phyloP scores from a whole-genome alignment of 2,797 vertebrate species.

The Enteromius treurensis region DNA sequence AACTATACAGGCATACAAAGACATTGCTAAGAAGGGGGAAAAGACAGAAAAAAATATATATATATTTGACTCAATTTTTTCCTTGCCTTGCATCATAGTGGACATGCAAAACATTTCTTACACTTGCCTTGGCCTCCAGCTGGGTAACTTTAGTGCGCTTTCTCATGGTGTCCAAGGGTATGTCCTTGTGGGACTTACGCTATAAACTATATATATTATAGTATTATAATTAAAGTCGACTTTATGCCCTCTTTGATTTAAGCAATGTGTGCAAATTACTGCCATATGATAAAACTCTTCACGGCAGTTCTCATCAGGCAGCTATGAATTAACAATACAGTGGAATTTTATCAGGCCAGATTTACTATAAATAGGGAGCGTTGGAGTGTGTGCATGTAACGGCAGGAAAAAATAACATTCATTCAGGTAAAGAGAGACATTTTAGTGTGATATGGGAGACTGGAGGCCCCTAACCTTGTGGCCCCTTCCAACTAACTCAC shows the following conservation, averaged over 20 bases:
- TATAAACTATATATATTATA: constrained; percentile 5
- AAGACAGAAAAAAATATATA: constrained; percentile 41
- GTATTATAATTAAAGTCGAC: not conserved
- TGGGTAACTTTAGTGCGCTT: constrained; percentile 10
- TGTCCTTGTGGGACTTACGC: constrained; percentile 2
- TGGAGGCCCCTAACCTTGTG: constrained; percentile 69
- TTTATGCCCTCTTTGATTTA: constrained; percentile 31
- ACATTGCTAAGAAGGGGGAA: constrained; percentile 74
- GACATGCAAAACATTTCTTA: constrained; percentile 68
- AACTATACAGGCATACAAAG: constrained; percentile 91
- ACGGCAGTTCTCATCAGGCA: constrained; percentile 19
- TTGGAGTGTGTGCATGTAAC: constrained; percentile 35
- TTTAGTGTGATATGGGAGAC: constrained; percentile 64
- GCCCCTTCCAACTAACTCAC: constrained; percentile 12
- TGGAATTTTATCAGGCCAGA: not conserved
- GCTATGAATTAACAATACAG: constrained; percentile 9
- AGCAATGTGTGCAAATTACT: constrained; percentile 28
- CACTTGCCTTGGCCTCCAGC: constrained; percentile 39
- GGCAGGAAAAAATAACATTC: constrained; percentile 60
- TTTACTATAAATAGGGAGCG: constrained; percentile 37
- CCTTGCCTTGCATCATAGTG: constrained; percentile 57
- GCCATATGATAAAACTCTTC: constrained; percentile 11
- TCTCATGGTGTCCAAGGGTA: constrained; percentile 2
- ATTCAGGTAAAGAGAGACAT: constrained; percentile 50
- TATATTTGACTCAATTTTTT: constrained; percentile 47